Evolutionary conservation across 2,797 vertebrate genomes (phyloP), one percentile per base, ranked within the genome.

Genomic region (Fundulus diaphanus): DNA sequence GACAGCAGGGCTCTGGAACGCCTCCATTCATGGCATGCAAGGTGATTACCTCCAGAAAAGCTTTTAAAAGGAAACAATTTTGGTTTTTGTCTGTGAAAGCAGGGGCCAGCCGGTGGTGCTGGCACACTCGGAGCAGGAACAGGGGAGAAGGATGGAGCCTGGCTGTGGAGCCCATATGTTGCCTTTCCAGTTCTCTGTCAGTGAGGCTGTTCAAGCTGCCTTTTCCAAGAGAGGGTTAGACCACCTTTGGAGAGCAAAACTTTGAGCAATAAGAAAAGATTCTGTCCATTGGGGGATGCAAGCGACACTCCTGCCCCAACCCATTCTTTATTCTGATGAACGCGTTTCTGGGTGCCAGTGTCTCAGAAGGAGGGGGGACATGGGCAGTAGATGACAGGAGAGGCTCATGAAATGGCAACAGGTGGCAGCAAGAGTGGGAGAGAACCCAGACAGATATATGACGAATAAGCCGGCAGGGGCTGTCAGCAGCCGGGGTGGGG

Each of bases 101-200:
- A 91, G 61, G 59, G 73, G 70, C 88, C 88, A 91, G 89, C 87
- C 74, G 82, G 87, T 78, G 83, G 78, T 79, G 87, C 80, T 87
- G 90, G 90, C 86, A 84, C 71, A 46, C 68, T 2, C 5, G 35
- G 70, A 57, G 54, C 33, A 49, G 77, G 59, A 83, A 78, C 8
- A 15, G 68, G 66, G 74, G 71, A 80, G 79, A 5, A 13, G 81
- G 76, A 78, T 75, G 83, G 75, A 35, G 40, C 72, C 86, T 90
- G 79, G 85, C 79, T 68, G 71, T 49, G 70, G 82, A 27, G 78
- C 68, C 72, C 79, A 72, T 73, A 76, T 79, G 80, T 37, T 83
- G 52, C 77, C 72, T 74, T 87, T 24, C 1, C 44, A 13, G 24
- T 18, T 4, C 15, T 70, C 70, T 83, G 70, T 73, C 29, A 29